Percentiles rank a stretch among this genome's conserved stretches.
Evolutionary conservation across 1,140 invertebrate species (phyloP).

Genomic region (Trinorchestia longiramus): DNA sequence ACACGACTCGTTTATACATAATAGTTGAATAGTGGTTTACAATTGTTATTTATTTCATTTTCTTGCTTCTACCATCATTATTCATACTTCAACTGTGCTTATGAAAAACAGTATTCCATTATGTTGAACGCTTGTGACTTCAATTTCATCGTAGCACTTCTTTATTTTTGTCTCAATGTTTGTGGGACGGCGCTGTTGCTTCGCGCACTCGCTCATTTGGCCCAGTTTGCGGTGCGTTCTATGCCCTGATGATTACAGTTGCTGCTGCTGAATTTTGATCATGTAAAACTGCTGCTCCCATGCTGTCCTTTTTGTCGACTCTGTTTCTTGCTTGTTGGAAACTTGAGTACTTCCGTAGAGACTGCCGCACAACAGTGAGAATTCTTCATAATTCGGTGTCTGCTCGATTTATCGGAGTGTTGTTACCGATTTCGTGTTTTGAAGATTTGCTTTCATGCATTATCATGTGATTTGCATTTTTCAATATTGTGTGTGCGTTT

Average conservation of each 20-base stretch:
- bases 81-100: background rate
- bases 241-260: background rate
- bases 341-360: background rate
- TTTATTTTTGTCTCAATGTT: background rate
- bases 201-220: background rate
- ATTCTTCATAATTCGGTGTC: background rate
- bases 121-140: background rate
- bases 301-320: background rate
- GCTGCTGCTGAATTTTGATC: conserved; percentile 6
- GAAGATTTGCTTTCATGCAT: background rate
- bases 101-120: background rate
- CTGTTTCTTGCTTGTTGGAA: background rate
- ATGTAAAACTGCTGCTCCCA: background rate
- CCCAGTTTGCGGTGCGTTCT: background rate
- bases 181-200: background rate
- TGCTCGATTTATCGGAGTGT: background rate
- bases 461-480: background rate
- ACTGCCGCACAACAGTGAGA: background rate
- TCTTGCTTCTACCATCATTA: background rate
- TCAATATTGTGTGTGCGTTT: background rate
- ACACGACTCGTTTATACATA: background rate
- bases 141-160: background rate
- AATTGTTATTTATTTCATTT: background rate
- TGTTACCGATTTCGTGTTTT: background rate
- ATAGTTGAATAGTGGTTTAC: background rate